Percentiles rank a stretch among this genome's conserved stretches.
Conservation (phyloP, 2,113 vertebrate genomes). For the Cyprinodon brontotheroides region DNA sequence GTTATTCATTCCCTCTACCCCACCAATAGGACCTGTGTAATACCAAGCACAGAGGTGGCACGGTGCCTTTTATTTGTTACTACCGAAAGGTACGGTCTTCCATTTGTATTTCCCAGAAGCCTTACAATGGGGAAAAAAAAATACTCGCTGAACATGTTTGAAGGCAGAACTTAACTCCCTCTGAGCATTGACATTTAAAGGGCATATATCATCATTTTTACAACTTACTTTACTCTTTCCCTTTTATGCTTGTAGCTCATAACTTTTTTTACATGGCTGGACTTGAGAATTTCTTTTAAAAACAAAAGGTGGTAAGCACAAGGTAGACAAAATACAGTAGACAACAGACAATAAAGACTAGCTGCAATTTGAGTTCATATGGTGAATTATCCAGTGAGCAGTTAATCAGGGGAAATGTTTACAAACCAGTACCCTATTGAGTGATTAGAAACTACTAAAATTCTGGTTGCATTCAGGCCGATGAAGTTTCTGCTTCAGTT, state of each 20-base stretch:
- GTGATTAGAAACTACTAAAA: neutral
- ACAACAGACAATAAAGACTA: neutral
- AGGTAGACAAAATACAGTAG: neutral
- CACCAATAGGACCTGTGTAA: conserved; percentile 71
- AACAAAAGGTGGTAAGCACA: neutral
- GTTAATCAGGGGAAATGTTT: neutral
- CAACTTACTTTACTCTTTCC: neutral
- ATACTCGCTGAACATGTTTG: conserved; percentile 55
- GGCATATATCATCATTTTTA: neutral
- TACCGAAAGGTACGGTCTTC: conserved; percentile 80
- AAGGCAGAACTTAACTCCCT: conserved; percentile 51
- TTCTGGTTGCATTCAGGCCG: neutral
- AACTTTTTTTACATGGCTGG: neutral
- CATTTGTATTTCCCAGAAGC: conserved; percentile 79
- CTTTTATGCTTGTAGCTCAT: neutral
- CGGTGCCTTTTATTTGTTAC: conserved; percentile 79
- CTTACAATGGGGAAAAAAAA: conserved; percentile 67
- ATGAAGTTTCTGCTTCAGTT: too few relatives aligned
- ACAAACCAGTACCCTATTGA: neutral
- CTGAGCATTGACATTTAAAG: conserved; percentile 38
- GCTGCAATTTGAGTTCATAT: too few relatives aligned
- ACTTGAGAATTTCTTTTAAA: too few relatives aligned
- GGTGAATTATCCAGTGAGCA: neutral
- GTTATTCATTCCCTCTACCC: conserved; percentile 48
- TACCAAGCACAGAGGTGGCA: conserved; percentile 72